These are phyloP conservation scores for Epizoanthus ramosus DNA, from an alignment of 92 coral and sea anemone genomes.

Conservation along the genomic window DNA sequence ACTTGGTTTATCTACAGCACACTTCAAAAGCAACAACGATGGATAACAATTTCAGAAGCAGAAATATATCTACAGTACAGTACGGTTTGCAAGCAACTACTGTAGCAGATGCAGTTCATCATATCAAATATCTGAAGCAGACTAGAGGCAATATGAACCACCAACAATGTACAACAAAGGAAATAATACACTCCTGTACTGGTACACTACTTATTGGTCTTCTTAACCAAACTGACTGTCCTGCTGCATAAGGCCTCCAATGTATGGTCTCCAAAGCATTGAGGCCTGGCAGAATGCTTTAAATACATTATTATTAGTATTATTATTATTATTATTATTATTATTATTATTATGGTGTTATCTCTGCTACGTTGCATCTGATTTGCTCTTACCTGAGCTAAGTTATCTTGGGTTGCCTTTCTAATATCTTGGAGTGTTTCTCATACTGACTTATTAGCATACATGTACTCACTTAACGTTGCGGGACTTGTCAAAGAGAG, in stretches of 20 bases:
- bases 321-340: too few species aligned
- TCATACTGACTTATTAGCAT: slow-evolving; percentile 17
- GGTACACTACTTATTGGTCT: too few species aligned
- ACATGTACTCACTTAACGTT: slow-evolving; percentile 35
- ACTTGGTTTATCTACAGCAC: too few species aligned
- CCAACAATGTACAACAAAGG: not conserved
- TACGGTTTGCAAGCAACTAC: not conserved
- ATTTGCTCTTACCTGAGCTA: not conserved
- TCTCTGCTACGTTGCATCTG: slow-evolving; percentile 2
- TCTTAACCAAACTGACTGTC: slow-evolving; percentile 18
- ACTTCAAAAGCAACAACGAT: not conserved
- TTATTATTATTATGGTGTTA: too few species aligned
- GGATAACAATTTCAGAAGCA: not conserved
- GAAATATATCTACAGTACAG: not conserved
- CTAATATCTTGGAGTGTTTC: not conserved
- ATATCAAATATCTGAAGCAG: not conserved
- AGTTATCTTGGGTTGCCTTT: not conserved
- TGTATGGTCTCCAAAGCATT: too few species aligned
- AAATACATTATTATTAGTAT: too few species aligned
- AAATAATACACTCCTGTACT: not conserved
- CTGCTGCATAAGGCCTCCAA: slow-evolving; percentile 14
- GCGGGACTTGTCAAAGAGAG: slow-evolving; percentile 51
- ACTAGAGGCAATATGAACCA: not conserved
- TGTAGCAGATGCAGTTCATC: not conserved
- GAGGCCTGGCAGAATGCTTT: too few species aligned